Evolutionary conservation across 2,888 invertebrate genomes (phyloP).

Genomic region (Hymenopus coronatus): DNA sequence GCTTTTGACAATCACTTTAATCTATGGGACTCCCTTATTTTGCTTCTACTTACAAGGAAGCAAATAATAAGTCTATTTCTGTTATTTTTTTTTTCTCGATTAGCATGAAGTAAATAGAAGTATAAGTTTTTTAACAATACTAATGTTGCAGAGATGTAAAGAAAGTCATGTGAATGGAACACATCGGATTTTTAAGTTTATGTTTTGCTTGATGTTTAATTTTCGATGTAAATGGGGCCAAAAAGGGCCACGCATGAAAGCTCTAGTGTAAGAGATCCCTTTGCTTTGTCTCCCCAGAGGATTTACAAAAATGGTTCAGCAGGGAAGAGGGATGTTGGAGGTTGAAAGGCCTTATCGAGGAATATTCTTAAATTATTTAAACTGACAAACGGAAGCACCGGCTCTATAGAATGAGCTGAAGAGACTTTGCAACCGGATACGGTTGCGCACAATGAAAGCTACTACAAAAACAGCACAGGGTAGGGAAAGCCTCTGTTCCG

Average conservation of each 20-base stretch:
- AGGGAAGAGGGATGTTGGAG: neutral
- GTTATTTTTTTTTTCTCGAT: too few species aligned
- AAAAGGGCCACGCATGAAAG: neutral
- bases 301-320: neutral
- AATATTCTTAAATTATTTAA: neutral
- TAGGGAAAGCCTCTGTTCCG: neutral
- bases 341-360: neutral
- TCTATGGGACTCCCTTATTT: too few species aligned
- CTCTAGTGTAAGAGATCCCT: neutral
- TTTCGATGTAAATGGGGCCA: neutral
- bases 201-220: too few species aligned
- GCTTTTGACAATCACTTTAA: too few species aligned
- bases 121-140: too few species aligned
- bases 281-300: neutral
- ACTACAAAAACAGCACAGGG: too few species aligned
- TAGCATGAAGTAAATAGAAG: too few species aligned
- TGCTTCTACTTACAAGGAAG: too few species aligned
- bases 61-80: too few species aligned
- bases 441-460: neutral
- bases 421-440: neutral
- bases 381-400: neutral
- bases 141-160: too few species aligned
- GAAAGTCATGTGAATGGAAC: too few species aligned
- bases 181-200: too few species aligned
- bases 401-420: neutral